Evolutionary conservation across 2,113 vertebrate species (phyloP).

Genomic region (Halichoerus grypus): DNA sequence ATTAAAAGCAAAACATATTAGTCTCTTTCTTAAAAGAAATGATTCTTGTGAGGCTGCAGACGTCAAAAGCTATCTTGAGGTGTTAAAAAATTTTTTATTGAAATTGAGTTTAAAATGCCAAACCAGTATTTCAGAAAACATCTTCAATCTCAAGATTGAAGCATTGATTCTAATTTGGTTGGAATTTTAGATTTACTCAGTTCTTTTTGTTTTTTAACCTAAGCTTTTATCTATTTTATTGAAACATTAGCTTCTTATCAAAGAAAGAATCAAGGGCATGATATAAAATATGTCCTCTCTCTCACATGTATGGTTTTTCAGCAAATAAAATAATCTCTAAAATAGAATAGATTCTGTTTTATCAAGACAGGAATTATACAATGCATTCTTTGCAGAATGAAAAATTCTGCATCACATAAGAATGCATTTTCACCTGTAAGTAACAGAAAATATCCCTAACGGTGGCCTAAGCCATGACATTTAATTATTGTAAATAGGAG

Average conservation of each 20-base stretch:
- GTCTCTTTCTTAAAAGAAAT: not conserved
- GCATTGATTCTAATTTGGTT: not conserved
- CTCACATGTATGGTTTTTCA: not conserved
- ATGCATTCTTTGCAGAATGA: not conserved
- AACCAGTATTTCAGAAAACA: not conserved
- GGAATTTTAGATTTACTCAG: not conserved
- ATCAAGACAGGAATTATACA: conserved; percentile 1
- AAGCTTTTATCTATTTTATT: not conserved
- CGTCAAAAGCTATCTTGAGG: not conserved
- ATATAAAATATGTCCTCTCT: not conserved
- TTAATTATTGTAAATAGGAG: not conserved
- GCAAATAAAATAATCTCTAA: not conserved
- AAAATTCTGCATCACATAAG: not conserved
- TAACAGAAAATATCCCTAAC: conserved; percentile 3
- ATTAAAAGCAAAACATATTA: not conserved
- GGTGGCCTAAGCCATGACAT: not conserved
- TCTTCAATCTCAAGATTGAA: not conserved
- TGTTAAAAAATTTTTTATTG: not conserved
- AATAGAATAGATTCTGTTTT: not conserved
- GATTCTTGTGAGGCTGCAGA: not conserved
- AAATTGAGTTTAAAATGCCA: not conserved
- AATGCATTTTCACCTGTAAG: not conserved
- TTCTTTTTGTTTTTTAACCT: not conserved
- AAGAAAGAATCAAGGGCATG: not conserved
- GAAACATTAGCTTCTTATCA: not conserved